Conservation (phyloP, 2,113 vertebrate species). For the Alethe castanea region DNA sequence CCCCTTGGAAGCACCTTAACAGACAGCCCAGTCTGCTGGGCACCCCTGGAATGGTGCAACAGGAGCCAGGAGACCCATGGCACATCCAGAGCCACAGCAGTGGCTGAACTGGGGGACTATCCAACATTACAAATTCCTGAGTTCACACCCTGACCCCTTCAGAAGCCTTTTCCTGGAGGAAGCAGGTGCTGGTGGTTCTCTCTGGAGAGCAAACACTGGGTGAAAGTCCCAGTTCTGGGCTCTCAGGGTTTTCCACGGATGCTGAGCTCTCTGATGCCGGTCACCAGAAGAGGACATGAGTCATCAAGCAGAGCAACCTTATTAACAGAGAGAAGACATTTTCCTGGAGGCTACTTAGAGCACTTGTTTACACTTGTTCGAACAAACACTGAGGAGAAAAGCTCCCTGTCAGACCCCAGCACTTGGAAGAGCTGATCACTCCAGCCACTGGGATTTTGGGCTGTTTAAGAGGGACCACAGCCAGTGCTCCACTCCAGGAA, state of each 20-base stretch:
- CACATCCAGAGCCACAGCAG: neutral
- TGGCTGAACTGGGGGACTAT: neutral
- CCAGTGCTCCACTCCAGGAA: neutral
- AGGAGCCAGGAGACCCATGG: neutral
- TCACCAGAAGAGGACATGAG: neutral
- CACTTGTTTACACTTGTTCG: neutral
- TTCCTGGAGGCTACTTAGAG: neutral
- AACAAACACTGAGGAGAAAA: neutral
- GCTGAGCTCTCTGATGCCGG: neutral
- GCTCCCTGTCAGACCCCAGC: neutral
- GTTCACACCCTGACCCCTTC: neutral
- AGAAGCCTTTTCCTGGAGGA: neutral
- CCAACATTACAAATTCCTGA: neutral
- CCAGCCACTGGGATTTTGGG: neutral
- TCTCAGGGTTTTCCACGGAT: neutral
- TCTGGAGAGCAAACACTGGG: neutral
- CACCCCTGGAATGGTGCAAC: neutral
- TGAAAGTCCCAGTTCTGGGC: neutral
- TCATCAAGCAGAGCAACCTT: neutral
- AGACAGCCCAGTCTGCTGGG: neutral
- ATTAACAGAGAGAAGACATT: neutral
- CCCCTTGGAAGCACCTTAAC: neutral
- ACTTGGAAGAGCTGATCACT: neutral
- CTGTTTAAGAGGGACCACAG: neutral
- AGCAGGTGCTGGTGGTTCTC: neutral